Percentiles rank a stretch among this genome's conserved stretches.
phyloP scores from a whole-genome alignment of 2,113 vertebrate genomes.

The Tympanuchus pallidicinctus region DNA sequence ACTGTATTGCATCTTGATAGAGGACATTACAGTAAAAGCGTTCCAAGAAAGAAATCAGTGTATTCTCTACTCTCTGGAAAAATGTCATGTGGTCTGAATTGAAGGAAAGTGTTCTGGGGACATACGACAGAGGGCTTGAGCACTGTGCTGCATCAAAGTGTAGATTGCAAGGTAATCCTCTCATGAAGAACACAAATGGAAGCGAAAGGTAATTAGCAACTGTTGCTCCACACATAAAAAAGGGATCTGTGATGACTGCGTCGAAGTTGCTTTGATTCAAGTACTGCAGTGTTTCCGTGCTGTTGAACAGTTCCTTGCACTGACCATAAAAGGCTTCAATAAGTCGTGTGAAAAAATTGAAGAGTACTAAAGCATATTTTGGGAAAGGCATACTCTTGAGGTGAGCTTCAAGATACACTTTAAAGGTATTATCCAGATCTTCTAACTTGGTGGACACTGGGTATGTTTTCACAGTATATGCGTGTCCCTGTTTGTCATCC shows the following conservation, averaged over 20 bases:
- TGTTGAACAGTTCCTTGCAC: slow-evolving; percentile 52
- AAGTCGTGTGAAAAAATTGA: rapidly evolving
- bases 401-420: rapidly evolving
- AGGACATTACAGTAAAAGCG: slow-evolving; percentile 63
- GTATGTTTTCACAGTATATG: slow-evolving; percentile 70
- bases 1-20: slow-evolving; percentile 66
- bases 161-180: slow-evolving; percentile 27
- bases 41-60: slow-evolving; percentile 77
- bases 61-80: slow-evolving; percentile 78
- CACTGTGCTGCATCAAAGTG: neutral
- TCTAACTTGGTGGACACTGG: slow-evolving; percentile 65
- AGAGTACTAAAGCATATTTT: rapidly evolving
- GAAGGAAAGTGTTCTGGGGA: neutral
- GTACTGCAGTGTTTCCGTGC: slow-evolving; percentile 22
- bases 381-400: neutral
- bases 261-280: slow-evolving; percentile 63
- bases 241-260: slow-evolving; percentile 58
- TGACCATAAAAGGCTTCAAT: neutral
- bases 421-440: slow-evolving; percentile 32
- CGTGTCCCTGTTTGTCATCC: neutral
- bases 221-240: slow-evolving; percentile 45
- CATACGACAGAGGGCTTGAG: slow-evolving; percentile 58
- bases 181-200: slow-evolving; percentile 46
- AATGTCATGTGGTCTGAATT: slow-evolving; percentile 83
- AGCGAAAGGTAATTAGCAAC: slow-evolving; percentile 64